These are phyloP conservation scores for Prosapia bicincta DNA, from an alignment of 2,888 invertebrate genomes.

Conservation along the genomic window DNA sequence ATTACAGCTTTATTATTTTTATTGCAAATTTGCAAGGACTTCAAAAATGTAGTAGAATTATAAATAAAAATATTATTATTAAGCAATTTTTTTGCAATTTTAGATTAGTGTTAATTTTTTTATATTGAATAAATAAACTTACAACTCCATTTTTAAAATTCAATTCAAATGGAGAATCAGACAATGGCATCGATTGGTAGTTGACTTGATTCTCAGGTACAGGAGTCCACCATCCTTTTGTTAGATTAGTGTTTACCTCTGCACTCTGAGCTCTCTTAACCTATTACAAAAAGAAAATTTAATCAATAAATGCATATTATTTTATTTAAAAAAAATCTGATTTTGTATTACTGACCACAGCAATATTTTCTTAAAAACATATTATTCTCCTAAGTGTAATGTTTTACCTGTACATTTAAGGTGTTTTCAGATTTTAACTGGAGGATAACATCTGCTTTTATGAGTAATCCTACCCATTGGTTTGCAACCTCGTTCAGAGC, in stretches of 20 bases:
- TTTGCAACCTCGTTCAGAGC: slow-evolving; percentile 55
- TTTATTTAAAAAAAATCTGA: no score
- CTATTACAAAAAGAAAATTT: no score
- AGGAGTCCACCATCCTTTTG: slow-evolving; percentile 39
- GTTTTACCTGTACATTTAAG: slow-evolving; percentile 49
- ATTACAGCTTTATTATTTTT: not conserved
- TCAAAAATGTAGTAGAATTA: no score
- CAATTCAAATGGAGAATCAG: slow-evolving; percentile 59
- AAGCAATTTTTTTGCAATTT: no score
- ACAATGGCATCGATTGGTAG: slow-evolving; percentile 53
- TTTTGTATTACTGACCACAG: no score
- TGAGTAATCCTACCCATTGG: slow-evolving; percentile 52
- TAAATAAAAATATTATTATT: no score
- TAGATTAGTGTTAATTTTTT: no score
- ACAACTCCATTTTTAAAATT: slow-evolving; percentile 56
- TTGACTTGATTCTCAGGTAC: slow-evolving; percentile 51
- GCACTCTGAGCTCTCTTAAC: slow-evolving; percentile 41
- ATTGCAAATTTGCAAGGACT: not conserved
- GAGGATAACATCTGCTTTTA: slow-evolving; percentile 55
- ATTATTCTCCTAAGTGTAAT: no score
- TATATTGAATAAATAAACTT: no score
- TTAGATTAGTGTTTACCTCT: slow-evolving; percentile 49
- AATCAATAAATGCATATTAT: no score
- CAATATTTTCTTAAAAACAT: no score
- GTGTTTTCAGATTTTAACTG: slow-evolving; percentile 51